These are phyloP conservation scores for Drosophila nannoptera DNA, from an alignment of 1,140 invertebrate species.

Conservation along the genomic window DNA sequence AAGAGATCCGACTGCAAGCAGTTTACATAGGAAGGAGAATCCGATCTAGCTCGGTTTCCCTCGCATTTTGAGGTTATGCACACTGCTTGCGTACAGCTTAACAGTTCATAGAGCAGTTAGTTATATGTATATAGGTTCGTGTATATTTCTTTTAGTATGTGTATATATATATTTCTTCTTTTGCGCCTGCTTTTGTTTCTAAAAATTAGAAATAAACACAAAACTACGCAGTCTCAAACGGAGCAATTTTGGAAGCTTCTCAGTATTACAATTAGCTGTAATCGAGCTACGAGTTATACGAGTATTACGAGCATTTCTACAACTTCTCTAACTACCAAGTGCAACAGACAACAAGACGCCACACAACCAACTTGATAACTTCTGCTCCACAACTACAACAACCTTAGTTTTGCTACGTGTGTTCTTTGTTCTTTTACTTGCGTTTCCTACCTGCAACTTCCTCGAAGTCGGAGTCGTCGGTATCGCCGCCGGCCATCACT, in stretches of 20 bases:
- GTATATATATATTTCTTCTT: slow-evolving; percentile 12
- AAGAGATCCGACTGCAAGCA: slow-evolving; percentile 7
- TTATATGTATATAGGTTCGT: slow-evolving; percentile 13
- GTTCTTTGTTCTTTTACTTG: slow-evolving; percentile 58
- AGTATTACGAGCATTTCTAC: neutral
- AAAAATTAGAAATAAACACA: slow-evolving; percentile 35
- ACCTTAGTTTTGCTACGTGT: slow-evolving; percentile 7
- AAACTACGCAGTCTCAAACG: slow-evolving; percentile 75
- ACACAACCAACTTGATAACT: slow-evolving; percentile 55
- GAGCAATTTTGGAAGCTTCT: slow-evolving; percentile 73
- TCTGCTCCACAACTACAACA: slow-evolving; percentile 15
- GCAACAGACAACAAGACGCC: slow-evolving; percentile 35
- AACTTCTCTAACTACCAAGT: slow-evolving; percentile 49
- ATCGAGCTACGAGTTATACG: slow-evolving; percentile 55
- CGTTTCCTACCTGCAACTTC: slow-evolving; percentile 82
- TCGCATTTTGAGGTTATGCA: slow-evolving; percentile 5
- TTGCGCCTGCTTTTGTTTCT: slow-evolving; percentile 20
- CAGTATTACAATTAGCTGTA: slow-evolving; percentile 39
- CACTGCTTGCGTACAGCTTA: slow-evolving; percentile 15
- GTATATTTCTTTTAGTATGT: neutral
- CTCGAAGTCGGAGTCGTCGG: slow-evolving; percentile 84
- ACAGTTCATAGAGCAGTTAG: slow-evolving; percentile 21
- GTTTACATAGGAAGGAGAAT: slow-evolving; percentile 7
- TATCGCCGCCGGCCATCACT: slow-evolving; percentile 77
- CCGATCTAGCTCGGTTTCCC: no score